A percentile compares a stretch with the other conserved stretches of the same genome.
Conservation (phyloP, 2,888 invertebrate species). For the Beris morrisii region DNA sequence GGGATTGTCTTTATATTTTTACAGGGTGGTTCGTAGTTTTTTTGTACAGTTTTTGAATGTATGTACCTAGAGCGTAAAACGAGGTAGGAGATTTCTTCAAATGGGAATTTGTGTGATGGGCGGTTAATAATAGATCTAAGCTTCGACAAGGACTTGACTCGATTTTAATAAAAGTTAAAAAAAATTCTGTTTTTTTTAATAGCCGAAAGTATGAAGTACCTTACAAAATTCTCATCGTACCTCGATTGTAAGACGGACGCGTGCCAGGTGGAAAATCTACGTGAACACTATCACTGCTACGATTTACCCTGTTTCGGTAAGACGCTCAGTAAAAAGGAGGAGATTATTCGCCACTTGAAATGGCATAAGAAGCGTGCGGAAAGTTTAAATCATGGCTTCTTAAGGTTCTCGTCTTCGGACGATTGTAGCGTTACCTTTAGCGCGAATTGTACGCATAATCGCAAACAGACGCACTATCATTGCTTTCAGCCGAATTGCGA, state of each 20-base stretch:
- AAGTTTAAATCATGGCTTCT: constrained; percentile 83
- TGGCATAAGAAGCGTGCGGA: constrained; percentile 99
- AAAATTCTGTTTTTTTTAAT: too few relatives aligned
- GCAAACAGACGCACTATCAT: constrained; percentile 70
- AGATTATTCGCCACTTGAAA: constrained; percentile 98
- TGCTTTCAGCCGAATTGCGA: constrained; percentile 92
- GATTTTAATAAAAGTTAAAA: too few relatives aligned
- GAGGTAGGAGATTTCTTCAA: too few relatives aligned
- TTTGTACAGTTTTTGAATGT: too few relatives aligned
- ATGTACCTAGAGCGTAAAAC: too few relatives aligned
- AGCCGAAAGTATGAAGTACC: constrained; percentile 39
- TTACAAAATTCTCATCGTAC: constrained; percentile 47
- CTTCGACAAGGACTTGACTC: too few relatives aligned
- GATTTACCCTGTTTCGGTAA: constrained; percentile 67
- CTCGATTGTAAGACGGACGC: constrained; percentile 54
- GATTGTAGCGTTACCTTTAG: constrained; percentile 88
- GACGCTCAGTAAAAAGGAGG: constrained; percentile 97
- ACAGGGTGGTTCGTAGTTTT: too few relatives aligned
- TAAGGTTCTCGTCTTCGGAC: constrained; percentile 89
- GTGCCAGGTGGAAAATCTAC: constrained; percentile 53
- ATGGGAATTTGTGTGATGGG: too few relatives aligned
- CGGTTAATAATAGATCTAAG: too few relatives aligned
- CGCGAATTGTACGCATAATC: constrained; percentile 81
- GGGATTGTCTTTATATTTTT: too few relatives aligned
- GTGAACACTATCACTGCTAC: constrained; percentile 93